These are phyloP conservation scores for Myrmecophaga tridactyla DNA, from an alignment of 2,113 vertebrate species.

Conservation along the genomic window DNA sequence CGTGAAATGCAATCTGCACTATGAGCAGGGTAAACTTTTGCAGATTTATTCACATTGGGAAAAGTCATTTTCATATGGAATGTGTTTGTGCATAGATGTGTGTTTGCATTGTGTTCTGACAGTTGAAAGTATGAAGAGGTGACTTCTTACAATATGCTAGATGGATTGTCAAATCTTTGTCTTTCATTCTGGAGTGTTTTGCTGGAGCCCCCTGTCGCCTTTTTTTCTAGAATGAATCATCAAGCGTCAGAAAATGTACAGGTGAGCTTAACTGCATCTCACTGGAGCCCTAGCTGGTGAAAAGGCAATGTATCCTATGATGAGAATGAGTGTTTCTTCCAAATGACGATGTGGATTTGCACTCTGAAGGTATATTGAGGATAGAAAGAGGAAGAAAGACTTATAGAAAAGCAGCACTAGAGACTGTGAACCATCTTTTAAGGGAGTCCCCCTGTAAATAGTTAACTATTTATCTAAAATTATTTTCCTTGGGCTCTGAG, in stretches of 20 bases:
- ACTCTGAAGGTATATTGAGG: neutral
- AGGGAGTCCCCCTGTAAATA: neutral
- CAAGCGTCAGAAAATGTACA: neutral
- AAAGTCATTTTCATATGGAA: neutral
- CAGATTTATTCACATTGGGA: constrained; percentile 9
- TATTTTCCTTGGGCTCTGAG: neutral
- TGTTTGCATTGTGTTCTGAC: neutral
- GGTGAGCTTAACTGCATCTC: neutral
- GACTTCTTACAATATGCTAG: neutral
- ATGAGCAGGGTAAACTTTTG: neutral
- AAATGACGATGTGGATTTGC: neutral
- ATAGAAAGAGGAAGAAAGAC: neutral
- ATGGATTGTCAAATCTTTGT: neutral
- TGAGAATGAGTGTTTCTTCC: neutral
- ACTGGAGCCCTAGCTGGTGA: neutral
- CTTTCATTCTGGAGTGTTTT: neutral
- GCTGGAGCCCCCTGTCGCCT: neutral
- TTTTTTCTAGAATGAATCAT: neutral
- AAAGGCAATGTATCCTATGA: neutral
- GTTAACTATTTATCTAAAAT: neutral
- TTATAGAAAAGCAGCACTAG: neutral
- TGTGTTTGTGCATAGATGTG: neutral
- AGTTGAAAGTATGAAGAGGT: neutral
- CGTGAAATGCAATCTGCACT: neutral
- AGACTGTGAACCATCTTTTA: neutral